phyloP scores from a whole-genome alignment of 2,113 vertebrate species.

The Xenopus laevis region DNA sequence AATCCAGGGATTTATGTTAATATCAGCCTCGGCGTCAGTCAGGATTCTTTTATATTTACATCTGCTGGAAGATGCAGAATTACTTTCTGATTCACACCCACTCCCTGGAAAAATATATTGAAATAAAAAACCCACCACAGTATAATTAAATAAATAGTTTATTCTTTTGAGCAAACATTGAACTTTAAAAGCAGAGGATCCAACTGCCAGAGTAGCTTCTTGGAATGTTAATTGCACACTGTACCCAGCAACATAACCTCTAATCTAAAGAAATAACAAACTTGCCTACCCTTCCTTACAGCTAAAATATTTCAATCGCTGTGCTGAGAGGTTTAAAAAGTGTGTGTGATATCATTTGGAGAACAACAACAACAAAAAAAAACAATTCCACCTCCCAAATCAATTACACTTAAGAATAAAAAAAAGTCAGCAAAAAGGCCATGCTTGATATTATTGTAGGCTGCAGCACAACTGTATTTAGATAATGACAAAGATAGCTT shows the following conservation, averaged over 20 bases:
- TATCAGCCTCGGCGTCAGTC: too few relatives aligned
- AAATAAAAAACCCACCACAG: too few relatives aligned
- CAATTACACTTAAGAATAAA: background rate
- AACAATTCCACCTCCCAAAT: background rate
- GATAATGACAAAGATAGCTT: conserved; percentile 4
- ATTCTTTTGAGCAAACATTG: conserved; percentile 8
- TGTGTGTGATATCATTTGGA: background rate
- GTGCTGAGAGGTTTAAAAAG: background rate
- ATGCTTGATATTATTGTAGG: background rate
- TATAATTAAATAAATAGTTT: background rate
- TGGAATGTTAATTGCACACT: conserved; percentile 34
- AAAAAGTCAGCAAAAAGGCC: background rate
- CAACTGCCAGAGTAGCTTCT: background rate
- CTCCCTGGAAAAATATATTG: too few relatives aligned
- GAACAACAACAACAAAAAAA: background rate
- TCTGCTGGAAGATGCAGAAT: too few relatives aligned
- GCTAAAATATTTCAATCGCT: background rate
- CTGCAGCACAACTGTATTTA: background rate
- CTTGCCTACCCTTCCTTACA: background rate
- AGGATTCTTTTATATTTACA: too few relatives aligned
- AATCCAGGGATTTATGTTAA: too few relatives aligned
- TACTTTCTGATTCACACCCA: too few relatives aligned
- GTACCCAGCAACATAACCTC: conserved; percentile 8
- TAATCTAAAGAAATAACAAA: conserved; percentile 29
- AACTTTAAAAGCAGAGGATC: conserved; percentile 2